phyloP scores from a whole-genome alignment of 2,797 vertebrate species.

The Tangara arthus region DNA sequence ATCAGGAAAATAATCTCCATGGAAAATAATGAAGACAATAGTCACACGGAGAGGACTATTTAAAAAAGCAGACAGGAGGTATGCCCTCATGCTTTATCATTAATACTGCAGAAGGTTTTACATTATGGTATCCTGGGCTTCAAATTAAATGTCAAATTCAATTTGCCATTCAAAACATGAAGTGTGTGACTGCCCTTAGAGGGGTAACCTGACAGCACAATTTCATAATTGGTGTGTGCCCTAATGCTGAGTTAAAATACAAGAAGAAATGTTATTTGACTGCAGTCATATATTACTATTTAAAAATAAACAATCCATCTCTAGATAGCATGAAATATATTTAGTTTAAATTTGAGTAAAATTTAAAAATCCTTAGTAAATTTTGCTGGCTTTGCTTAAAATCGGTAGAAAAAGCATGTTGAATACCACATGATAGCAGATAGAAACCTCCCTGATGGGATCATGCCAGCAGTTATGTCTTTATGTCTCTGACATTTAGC shows the following conservation, averaged over 20 bases:
- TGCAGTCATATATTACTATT: background rate
- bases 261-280: constrained; percentile 39
- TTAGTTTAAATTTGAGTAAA: background rate
- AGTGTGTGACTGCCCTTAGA: constrained; percentile 49
- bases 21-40: background rate
- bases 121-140: constrained; percentile 56
- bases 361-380: background rate
- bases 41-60: background rate
- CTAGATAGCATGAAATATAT: background rate
- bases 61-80: background rate
- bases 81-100: constrained; percentile 28
- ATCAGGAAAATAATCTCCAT: background rate
- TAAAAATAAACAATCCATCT: background rate
- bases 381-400: constrained; percentile 25
- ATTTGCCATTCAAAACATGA: constrained; percentile 71
- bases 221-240: constrained; percentile 62
- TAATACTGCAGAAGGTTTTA: constrained; percentile 55
- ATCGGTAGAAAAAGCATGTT: background rate
- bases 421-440: constrained; percentile 14
- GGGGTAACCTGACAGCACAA: constrained; percentile 26
- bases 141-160: constrained; percentile 78
- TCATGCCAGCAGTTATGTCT: constrained; percentile 11
- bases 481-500: constrained; percentile 54
- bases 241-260: constrained; percentile 26
- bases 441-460: constrained; percentile 15